Conservation (phyloP, 2,797 vertebrate genomes). For the Valencia hispanica region DNA sequence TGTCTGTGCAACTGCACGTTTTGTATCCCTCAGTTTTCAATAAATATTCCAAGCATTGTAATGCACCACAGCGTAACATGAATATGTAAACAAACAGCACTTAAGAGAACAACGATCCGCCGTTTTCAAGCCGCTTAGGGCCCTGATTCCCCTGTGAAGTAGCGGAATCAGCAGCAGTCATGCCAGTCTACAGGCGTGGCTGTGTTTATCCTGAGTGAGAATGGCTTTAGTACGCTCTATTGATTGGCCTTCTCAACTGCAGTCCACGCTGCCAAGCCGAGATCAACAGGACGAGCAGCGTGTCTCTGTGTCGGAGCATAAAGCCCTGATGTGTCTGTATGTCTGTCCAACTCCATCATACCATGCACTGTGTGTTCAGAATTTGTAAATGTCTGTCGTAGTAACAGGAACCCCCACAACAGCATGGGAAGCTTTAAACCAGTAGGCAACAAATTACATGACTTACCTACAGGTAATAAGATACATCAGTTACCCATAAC, state of each 20-base stretch:
- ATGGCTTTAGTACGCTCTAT: constrained; percentile 72
- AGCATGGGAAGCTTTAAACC: not conserved
- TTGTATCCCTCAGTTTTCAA: constrained; percentile 18
- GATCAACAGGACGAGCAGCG: constrained; percentile 71
- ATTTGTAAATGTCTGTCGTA: not conserved
- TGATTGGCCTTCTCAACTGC: constrained; percentile 73
- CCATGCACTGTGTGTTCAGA: constrained; percentile 23
- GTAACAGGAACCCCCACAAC: not conserved
- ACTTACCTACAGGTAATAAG: not conserved
- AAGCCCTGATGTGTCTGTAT: constrained; percentile 51
- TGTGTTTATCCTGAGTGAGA: constrained; percentile 78
- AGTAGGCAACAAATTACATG: not conserved
- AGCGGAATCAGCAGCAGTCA: constrained; percentile 23
- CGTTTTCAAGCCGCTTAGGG: constrained; percentile 29
- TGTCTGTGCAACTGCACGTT: not conserved
- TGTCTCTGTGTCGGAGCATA: constrained; percentile 37
- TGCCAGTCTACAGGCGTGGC: constrained; percentile 49
- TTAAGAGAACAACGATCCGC: constrained; percentile 15
- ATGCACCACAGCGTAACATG: constrained; percentile 17
- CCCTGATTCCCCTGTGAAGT: constrained; percentile 28
- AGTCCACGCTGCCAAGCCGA: constrained; percentile 70
- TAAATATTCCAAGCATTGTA: constrained; percentile 17
- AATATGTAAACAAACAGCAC: constrained; percentile 35
- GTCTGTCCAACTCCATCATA: constrained; percentile 42
- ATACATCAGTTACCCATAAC: not conserved